phyloP scores from a whole-genome alignment of 1,140 invertebrate species.

The Conopomorpha cramerella region DNA sequence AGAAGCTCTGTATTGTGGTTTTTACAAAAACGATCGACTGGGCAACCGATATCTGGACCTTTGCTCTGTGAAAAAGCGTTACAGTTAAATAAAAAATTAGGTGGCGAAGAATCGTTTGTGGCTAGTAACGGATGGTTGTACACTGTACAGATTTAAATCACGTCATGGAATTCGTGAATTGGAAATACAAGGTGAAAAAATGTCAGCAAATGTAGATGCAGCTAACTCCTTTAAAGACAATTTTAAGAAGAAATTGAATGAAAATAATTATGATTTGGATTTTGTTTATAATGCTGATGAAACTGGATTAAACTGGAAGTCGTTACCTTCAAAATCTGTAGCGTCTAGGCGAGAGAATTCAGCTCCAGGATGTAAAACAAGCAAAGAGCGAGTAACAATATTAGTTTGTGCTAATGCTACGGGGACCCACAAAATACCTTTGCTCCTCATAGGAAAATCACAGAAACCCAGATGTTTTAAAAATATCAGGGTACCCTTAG shows the following conservation, averaged over 20 bases:
- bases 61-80: constrained; percentile 24
- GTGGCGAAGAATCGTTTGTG: constrained; percentile 15
- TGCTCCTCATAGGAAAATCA: constrained; percentile 12
- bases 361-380: constrained; percentile 12
- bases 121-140: constrained; percentile 24
- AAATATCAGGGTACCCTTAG: constrained; percentile 9
- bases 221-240: constrained; percentile 7
- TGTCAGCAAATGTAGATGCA: constrained; percentile 12
- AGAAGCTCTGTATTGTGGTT: constrained; percentile 14
- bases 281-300: constrained; percentile 14
- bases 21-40: constrained; percentile 18
- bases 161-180: constrained; percentile 21
- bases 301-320: constrained; percentile 10
- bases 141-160: constrained; percentile 25
- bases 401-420: constrained; percentile 14
- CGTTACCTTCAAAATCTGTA: constrained; percentile 11
- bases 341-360: constrained; percentile 9
- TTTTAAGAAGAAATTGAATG: constrained; percentile 11
- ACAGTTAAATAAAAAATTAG: constrained; percentile 18
- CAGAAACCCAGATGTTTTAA: constrained; percentile 11
- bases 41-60: constrained; percentile 16
- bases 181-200: constrained; percentile 16
- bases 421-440: constrained; percentile 11
- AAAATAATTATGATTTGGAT: constrained; percentile 13
- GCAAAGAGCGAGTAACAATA: constrained; percentile 14